phyloP scores from a whole-genome alignment of 1,140 invertebrate genomes.

The Xylocopa sonorina region DNA sequence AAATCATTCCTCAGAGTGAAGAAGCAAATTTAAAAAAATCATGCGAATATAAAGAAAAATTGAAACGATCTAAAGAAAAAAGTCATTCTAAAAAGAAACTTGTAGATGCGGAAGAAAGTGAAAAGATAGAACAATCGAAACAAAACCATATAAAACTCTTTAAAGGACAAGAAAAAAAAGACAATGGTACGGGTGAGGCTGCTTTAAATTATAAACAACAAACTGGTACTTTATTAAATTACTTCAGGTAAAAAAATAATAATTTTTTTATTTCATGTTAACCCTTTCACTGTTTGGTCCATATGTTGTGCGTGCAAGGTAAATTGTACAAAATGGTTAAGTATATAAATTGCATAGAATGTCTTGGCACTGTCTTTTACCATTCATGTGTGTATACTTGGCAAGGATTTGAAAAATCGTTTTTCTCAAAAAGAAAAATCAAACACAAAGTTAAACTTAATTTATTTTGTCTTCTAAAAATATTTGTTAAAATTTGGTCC shows the following conservation, averaged over 20 bases:
- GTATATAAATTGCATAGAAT: too few species aligned
- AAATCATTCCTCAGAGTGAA: constrained; percentile 4
- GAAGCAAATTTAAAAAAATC: constrained; percentile 25
- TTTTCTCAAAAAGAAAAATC: too few species aligned
- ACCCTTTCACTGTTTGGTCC: too few species aligned
- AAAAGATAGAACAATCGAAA: constrained; percentile 67
- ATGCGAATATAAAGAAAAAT: constrained; percentile 51
- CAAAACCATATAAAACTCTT: constrained; percentile 69
- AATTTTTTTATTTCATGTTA: constrained; percentile 1
- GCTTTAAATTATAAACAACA: constrained; percentile 57
- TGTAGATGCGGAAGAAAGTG: constrained; percentile 65
- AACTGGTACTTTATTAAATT: constrained; percentile 73
- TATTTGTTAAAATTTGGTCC: too few species aligned
- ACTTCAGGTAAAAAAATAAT: constrained; percentile 73
- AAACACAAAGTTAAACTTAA: too few species aligned
- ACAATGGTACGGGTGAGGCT: constrained; percentile 38
- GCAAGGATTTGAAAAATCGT: too few species aligned
- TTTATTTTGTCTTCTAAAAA: too few species aligned
- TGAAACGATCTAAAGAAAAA: constrained; percentile 63
- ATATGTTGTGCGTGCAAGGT: too few species aligned
- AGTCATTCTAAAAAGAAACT: constrained; percentile 71
- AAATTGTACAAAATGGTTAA: too few species aligned
- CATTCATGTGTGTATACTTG: too few species aligned
- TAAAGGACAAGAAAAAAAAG: constrained; percentile 57
- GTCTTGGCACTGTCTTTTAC: too few species aligned